phyloP scores from a whole-genome alignment of 1,140 invertebrate genomes.

The Heliconius hewitsoni region DNA sequence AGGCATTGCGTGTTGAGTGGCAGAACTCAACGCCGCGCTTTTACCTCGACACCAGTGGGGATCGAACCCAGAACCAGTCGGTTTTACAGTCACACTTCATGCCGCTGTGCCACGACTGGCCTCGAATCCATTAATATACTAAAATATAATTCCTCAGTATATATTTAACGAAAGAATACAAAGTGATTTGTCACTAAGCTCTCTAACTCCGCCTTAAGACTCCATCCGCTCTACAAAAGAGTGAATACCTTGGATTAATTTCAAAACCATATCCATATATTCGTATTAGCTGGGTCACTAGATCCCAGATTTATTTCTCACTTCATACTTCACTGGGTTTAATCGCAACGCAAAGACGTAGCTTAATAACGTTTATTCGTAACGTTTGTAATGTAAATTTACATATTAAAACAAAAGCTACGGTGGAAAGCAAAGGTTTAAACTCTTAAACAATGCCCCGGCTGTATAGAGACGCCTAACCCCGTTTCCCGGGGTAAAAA shows the following conservation, averaged over 20 bases:
- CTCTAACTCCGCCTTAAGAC: not conserved
- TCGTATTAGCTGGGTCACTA: not conserved
- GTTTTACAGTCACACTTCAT: too few relatives aligned
- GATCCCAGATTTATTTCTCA: slow-evolving; percentile 6
- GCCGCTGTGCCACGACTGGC: too few relatives aligned
- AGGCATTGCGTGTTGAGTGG: too few relatives aligned
- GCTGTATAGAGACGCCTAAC: slow-evolving; percentile 46
- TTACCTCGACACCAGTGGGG: too few relatives aligned
- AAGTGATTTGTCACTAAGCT: not conserved
- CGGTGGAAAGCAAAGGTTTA: slow-evolving; percentile 49
- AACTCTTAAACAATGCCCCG: slow-evolving; percentile 48
- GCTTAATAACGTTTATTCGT: slow-evolving; percentile 48
- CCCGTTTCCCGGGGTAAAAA: slow-evolving; percentile 49
- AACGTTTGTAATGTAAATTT: slow-evolving; percentile 50
- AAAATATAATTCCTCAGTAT: not conserved
- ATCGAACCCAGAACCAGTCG: too few relatives aligned
- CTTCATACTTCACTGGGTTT: slow-evolving; percentile 7
- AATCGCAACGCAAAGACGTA: slow-evolving; percentile 35
- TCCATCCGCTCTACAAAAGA: not conserved
- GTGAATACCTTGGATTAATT: not conserved
- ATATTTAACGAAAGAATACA: not conserved
- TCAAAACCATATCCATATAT: not conserved
- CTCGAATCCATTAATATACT: not conserved
- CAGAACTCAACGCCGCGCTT: too few relatives aligned
- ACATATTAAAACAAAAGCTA: slow-evolving; percentile 52